Conservation (phyloP, 2,797 vertebrate species). For the Rhincodon typus region DNA sequence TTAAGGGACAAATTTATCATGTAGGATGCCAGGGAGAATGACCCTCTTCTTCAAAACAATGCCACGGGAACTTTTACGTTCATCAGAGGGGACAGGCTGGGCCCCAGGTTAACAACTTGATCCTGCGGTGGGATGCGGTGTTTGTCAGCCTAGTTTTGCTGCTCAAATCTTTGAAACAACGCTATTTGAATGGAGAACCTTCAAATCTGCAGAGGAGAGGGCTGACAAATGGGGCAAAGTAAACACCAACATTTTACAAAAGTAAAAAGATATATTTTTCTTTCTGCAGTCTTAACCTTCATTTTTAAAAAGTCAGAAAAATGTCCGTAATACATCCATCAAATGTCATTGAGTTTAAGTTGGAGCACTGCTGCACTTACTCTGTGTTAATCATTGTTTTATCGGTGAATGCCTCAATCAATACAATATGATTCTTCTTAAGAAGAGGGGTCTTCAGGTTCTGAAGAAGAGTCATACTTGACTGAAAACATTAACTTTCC, state of each 20-base stretch:
- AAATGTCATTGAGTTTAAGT: background rate
- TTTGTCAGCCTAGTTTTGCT: background rate
- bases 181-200: background rate
- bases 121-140: no score
- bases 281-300: no score
- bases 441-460: no score
- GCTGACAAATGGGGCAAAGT: background rate
- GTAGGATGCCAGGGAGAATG: background rate
- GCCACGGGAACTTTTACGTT: background rate
- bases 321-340: background rate
- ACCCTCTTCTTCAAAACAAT: background rate
- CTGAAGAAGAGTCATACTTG: no score
- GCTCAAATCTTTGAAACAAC: background rate
- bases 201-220: background rate
- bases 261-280: background rate
- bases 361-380: background rate
- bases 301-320: background rate
- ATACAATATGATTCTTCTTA: no score
- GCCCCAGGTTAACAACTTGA: background rate
- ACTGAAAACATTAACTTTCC: no score
- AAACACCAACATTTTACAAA: no score
- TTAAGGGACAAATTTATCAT: no score
- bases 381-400: slow-evolving; percentile 8
- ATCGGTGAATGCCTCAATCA: background rate
- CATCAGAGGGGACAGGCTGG: background rate